Base-by-base conservation (phyloP, 2,113 vertebrate species). In the Elanoides forficatus region DNA sequence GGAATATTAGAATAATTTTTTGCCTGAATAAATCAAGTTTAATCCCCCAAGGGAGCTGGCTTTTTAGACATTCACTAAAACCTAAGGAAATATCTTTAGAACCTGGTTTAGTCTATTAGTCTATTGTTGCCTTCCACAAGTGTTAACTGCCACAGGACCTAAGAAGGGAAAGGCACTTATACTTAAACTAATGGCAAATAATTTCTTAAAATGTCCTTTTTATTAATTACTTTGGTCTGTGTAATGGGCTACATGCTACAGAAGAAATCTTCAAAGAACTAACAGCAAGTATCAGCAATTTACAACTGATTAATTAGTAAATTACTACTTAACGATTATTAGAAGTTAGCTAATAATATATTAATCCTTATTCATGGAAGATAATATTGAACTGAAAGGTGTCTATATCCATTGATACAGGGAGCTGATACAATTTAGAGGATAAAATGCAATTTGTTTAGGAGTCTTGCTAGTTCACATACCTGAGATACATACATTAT, bases 281-380 rank as follows among this genome's bases (percentile, higher is more conserved):
- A 84, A 90, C 40, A 88, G 55, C 60, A 92, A 88, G 26, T 74
- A 94, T 95, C 92, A 93, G 68, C 84, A 79, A 73, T 93, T 81
- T 86, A 47, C 79, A 97, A 58, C 17, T 75, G 95, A 95, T 93
- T 97, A 78, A 96, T 96, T 97, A 93, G 81, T 72, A 89, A 65
- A 82, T 92, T 71, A 60, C 17, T 67, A 32, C 12, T 60, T 65
- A 86, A 48, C 45, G 19, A 29, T 43, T 81, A 27, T 65, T 83
- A 70, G 36, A 86, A 83, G 21, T 48, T 72, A 70, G 18, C 19
- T 88, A 88, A 74, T 58, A 78, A 30, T 86, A 14, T 56, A 88
- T 56, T 92, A 81, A 80, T 88, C 67, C 62, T 86, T 74, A 50
- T 93, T 91, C 52, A 59, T 15, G 58, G 68, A 79, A 65, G 25